Evolutionary conservation across 92 coral and sea anemone genomes (phyloP), one percentile per base, ranked within the genome.

Genomic region (Parazoanthus atlanticus): DNA sequence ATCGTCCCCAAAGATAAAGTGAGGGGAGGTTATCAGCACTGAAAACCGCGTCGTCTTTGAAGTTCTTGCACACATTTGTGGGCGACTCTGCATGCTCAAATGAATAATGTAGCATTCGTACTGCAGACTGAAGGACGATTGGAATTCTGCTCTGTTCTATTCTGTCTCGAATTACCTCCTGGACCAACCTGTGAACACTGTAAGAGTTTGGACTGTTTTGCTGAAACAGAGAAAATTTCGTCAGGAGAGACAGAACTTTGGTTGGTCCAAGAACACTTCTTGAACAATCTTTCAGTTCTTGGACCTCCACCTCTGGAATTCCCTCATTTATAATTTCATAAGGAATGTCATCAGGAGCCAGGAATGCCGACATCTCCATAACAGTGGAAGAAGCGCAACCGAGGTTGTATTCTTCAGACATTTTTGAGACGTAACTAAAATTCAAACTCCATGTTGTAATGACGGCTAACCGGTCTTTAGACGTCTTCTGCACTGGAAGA

Each of bases 101-200:
- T 19, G 98, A 95, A 33, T 70, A 82, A 78, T 88, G 49, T 26
- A 96, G 82, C 93, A 93, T 90, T 2, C 94, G 87, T 2, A 83
- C 64, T 31, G 96, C 98, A 90, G 84, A 81, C n/a, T 36, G 90
- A 11, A 96, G 91, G 77, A 90, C 89, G 21, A 28, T 40, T 73
- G 77, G 54, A 41, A 36, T 38, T 74, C 65, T 69, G 16, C 90
- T 85, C 15, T 89, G 76, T 26, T 69, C 58, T 13, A 96, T 81
- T 47, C 79, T 86, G 58, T 84, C 82, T 41, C 94, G 93, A 83
- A 96, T 93, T 0, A 96, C 98, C 76, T 96, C 98, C 76, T 96
- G 98, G 67, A 96, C 98, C 40, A 96, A 88, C 25, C 98, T 93
- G 76, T 96, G 98, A 67, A 96, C 96, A 79, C 96, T 89, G 80